Evolutionary conservation across 2,888 invertebrate genomes (phyloP), one percentile per base, ranked within the genome.

Genomic region (Lochmaea capreae): DNA sequence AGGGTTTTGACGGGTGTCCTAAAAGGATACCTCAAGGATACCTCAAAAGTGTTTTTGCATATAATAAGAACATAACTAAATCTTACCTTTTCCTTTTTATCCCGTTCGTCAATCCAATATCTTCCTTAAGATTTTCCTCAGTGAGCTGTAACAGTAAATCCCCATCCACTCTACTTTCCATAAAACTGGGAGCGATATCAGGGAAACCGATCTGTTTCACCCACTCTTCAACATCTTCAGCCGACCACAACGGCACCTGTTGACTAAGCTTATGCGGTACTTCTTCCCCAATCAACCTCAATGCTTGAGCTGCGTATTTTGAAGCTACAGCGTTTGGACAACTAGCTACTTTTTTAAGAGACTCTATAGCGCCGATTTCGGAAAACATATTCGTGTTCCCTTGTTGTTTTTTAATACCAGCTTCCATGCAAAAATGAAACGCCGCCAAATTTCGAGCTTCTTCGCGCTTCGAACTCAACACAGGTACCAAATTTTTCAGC

Each of bases 381-480:
- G 93, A 90, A 86, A 98, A 98, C 83, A 97, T 94, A 86, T 94
- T 93, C 0, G 96, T 95, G 78, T 96, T 95, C 5, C 95, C 95
- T 86, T 97, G 97, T 82, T 94, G 94, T 82, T 97, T 95, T 87
- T 99, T 99, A 71, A 99, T 98, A 52, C 97, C 97, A 12, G 99
- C 98, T 88, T 99, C 99, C 97, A 99, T 98, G 85, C 98, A 98
- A 87, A 98, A 95, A 86, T 99, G 99, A 86, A 99, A 99, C 49
- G 99, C 98, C 4, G 98, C 99, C 81, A 99, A 88, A 85, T 97
- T 97, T 83, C 97, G 91, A 0, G 99, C 98, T 87, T 99, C 99
- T 85, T 98, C 97, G 76, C 98, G 90, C 85, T 97, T 96, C 57
- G 98, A 98, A 85, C 95, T 95, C 70, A 99, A 89, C 12, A 99